Conservation (phyloP, 2,797 vertebrate genomes). For the Sebastes glaucus region DNA sequence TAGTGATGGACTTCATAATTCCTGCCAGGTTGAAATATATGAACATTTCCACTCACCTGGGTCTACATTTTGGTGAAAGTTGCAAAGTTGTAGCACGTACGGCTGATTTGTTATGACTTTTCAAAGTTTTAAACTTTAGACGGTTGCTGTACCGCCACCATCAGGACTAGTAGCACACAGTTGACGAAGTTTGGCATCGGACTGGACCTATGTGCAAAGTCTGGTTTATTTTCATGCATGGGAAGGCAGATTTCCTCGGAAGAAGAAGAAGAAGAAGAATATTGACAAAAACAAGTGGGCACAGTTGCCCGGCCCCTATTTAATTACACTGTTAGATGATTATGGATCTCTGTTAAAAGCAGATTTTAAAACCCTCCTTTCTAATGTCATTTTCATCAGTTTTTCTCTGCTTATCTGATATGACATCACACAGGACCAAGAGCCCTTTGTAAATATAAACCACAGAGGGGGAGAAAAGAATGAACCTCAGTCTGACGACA, state of each 20-base stretch:
- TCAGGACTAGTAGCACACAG: background rate
- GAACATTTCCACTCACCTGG: background rate
- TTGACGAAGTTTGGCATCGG: background rate
- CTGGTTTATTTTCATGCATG: too few species aligned
- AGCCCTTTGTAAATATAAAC: constrained; percentile 41
- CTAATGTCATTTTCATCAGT: background rate
- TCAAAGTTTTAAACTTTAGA: background rate
- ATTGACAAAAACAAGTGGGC: too few species aligned
- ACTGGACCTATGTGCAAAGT: background rate
- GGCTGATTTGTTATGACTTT: too few species aligned
- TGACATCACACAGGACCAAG: constrained; percentile 14
- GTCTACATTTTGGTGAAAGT: background rate
- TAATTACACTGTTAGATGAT: background rate
- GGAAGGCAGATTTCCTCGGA: too few species aligned
- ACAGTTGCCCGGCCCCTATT: too few species aligned
- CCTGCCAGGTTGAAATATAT: background rate
- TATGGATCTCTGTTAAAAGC: background rate
- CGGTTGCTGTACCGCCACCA: background rate
- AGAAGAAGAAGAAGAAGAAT: too few species aligned
- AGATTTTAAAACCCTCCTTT: constrained; percentile 5
- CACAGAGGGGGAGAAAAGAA: background rate
- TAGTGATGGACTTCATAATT: background rate
- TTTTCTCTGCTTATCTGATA: constrained; percentile 19
- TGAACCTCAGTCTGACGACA: constrained; percentile 29
- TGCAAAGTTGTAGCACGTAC: background rate